Conservation (phyloP, 2,888 invertebrate species). For the Shargacucullia verbasci region DNA sequence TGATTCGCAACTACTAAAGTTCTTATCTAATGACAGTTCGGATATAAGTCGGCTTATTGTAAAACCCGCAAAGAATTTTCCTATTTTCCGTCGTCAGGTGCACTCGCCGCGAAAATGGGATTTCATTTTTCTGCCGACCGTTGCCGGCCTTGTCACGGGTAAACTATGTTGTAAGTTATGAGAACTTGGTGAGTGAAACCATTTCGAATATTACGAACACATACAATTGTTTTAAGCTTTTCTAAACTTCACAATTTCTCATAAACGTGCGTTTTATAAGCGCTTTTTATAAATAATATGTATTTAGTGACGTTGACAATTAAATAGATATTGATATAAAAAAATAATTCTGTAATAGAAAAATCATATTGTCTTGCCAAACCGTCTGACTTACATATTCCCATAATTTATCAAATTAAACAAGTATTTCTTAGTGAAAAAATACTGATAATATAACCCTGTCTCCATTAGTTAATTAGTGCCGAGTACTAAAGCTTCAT, state of each 20-base stretch:
- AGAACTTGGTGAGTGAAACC: constrained; percentile 22
- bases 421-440: constrained; percentile 11
- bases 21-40: constrained; percentile 67
- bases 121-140: constrained; percentile 66
- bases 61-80: constrained; percentile 71
- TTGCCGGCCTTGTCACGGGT: constrained; percentile 46
- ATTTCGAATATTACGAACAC: constrained; percentile 25
- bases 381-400: constrained; percentile 8
- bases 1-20: constrained; percentile 67
- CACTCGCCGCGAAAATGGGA: constrained; percentile 68
- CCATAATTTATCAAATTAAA: constrained; percentile 23
- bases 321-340: too few species aligned
- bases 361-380: constrained; percentile 36
- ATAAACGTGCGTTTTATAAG: too few species aligned
- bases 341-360: too few species aligned
- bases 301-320: too few species aligned
- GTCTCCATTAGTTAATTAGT: constrained; percentile 44
- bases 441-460: constrained; percentile 6
- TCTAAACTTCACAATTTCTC: neutral
- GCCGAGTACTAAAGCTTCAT: constrained; percentile 21
- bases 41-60: constrained; percentile 76
- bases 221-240: neutral
- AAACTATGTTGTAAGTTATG: constrained; percentile 48
- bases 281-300: too few species aligned
- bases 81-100: constrained; percentile 70